Evolutionary conservation across 2,888 invertebrate genomes (phyloP), one percentile per base, ranked within the genome.

Genomic region (Podotricha telesiphe): DNA sequence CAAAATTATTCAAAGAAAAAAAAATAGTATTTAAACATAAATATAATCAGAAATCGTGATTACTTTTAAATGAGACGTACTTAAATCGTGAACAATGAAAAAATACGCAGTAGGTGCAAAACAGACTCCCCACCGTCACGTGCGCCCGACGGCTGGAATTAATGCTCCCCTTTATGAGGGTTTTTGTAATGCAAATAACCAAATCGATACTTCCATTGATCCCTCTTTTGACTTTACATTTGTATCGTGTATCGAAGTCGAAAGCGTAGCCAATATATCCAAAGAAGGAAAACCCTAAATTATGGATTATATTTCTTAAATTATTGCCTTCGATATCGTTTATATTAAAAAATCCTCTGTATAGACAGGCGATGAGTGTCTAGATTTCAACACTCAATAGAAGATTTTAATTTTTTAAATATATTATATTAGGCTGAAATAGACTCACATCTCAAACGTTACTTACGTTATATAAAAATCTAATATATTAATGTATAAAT

Each of bases 171-270:
- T 68, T 72, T 69, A 73, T 72, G 67, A 72, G 70, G 69, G 72
- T 71, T 75, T 71, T 74, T 75, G 75, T 73, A 72, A 75, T 74
- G 75, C 74, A 74, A 75, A 75, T 74, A 75, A 70, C 69, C 62
- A 67, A 75, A 73, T 75, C 74, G 69, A 75, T 75, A 74, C 68
- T 66, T 66, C 58, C 55, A 45, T 20, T n/a, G 59, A 13, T 63
- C 51, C 55, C 66, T 62, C 53, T 61, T 55, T 65, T 61, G 7
- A 40, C 1, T 42, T 34, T 8, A 19, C 48, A n/a, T 17, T 48
- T 48, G 34, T 62, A 34, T 13, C 20, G 0, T 42, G 1, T 48
- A 42, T 59, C 10, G n/a, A 42, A 42, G 6, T 42, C 8, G 17
- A 34, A n/a, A 5, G 17, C 34, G 2, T 17, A 17, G 17, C 15